These are phyloP conservation scores for Procambarus virginalis DNA, from an alignment of 1,140 invertebrate species.

Conservation along the genomic window DNA sequence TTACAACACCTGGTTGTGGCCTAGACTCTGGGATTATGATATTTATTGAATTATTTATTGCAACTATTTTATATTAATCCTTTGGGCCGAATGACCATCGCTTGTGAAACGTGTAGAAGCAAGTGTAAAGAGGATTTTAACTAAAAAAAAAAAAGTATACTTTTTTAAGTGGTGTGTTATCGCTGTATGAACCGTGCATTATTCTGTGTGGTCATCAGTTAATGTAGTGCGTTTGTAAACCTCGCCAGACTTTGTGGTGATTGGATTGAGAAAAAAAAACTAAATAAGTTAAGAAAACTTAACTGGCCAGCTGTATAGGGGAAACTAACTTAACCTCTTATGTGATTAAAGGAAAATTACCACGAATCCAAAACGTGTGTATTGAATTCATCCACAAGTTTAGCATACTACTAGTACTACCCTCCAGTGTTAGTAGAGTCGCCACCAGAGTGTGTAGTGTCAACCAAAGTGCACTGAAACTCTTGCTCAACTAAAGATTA, in stretches of 20 bases:
- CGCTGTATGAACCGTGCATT: background rate
- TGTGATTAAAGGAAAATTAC: background rate
- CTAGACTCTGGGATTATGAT: slow-evolving; percentile 20
- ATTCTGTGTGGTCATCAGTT: background rate
- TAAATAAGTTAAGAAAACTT: background rate
- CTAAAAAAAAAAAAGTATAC: background rate
- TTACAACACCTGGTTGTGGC: slow-evolving; percentile 39
- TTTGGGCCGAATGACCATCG: background rate
- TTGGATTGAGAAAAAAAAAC: background rate
- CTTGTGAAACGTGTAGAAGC: background rate
- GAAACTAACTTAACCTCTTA: background rate
- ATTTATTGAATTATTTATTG: slow-evolving; percentile 44
- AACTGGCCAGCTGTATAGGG: background rate
- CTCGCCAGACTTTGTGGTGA: background rate
- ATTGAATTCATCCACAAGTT: background rate
- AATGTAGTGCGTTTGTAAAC: background rate
- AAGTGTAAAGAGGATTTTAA: background rate
- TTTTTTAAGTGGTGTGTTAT: background rate
- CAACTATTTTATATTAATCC: slow-evolving; percentile 5
- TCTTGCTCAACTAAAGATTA: slow-evolving; percentile 2
- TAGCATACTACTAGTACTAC: too few relatives aligned
- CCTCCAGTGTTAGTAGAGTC: background rate
- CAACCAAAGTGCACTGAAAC: background rate
- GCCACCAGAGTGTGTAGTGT: background rate
- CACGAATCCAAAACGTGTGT: background rate